phyloP scores from a whole-genome alignment of 2,113 vertebrate genomes.

The Aix galericulata region DNA sequence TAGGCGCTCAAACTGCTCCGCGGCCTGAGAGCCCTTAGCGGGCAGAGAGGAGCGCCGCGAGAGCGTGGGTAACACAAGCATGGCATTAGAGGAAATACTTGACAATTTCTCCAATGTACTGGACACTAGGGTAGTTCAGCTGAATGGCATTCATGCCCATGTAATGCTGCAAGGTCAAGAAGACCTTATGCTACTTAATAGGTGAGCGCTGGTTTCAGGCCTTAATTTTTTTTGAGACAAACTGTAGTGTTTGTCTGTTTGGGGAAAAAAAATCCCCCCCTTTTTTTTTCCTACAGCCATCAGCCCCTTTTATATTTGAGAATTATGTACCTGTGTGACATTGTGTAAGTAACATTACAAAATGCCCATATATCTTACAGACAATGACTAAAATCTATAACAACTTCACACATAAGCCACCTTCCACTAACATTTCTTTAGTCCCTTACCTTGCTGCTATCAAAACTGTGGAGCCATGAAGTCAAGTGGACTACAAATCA shows the following conservation, averaged over 20 bases:
- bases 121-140: conserved; percentile 16
- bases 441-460: not conserved
- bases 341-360: not conserved
- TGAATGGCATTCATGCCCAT: not conserved
- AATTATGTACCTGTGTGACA: not conserved
- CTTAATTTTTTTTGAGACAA: not conserved
- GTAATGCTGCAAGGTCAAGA: not conserved
- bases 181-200: conserved; percentile 7
- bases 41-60: not conserved
- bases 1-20: not conserved
- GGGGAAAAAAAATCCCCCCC: not conserved
- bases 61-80: conserved; percentile 20
- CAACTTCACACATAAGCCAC: not conserved
- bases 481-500: not conserved
- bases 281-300: not conserved
- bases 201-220: not conserved
- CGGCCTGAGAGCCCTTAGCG: not conserved
- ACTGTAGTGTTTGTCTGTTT: not conserved
- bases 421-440: not conserved
- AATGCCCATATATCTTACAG: not conserved
- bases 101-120: conserved; percentile 53
- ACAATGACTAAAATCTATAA: not conserved
- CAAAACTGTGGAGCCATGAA: not conserved
- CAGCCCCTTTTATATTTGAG: not conserved
- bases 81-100: conserved; percentile 49